A percentile compares a stretch with the other conserved stretches of the same genome.
Evolutionary conservation across 2,888 invertebrate species (phyloP).

Genomic region (Heliothis peltigera): DNA sequence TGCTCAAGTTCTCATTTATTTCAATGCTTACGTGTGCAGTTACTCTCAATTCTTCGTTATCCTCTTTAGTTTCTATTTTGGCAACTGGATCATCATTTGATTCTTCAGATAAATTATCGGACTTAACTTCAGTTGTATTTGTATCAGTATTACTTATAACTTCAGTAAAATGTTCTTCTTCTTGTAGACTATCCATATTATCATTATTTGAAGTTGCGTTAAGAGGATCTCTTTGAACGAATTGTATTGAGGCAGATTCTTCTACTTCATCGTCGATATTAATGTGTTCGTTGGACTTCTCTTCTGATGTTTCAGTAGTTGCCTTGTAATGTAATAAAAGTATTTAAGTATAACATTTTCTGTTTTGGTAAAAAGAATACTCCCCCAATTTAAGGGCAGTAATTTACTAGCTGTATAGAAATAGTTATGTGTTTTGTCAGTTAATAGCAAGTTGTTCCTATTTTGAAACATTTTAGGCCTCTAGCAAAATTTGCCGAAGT

Average conservation of each 20-base stretch:
- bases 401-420: no score
- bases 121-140: slow-evolving; percentile 16
- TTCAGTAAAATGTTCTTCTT: slow-evolving; percentile 7
- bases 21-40: neutral
- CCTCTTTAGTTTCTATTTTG: slow-evolving; percentile 13
- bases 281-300: slow-evolving; percentile 6
- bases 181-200: neutral
- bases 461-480: no score
- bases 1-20: slow-evolving; percentile 9
- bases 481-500: no score
- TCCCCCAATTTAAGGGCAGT: no score
- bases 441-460: no score
- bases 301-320: slow-evolving; percentile 9
- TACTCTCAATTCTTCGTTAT: slow-evolving; percentile 3
- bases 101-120: slow-evolving; percentile 38
- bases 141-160: neutral
- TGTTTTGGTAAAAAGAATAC: no score
- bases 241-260: slow-evolving; percentile 45
- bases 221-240: slow-evolving; percentile 23
- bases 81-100: slow-evolving; percentile 17
- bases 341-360: neutral
- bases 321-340: slow-evolving; percentile 24
- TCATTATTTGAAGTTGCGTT: neutral
- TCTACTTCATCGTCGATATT: slow-evolving; percentile 11
- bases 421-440: no score